Conservation (phyloP, 2,797 vertebrate species). For the Oryzias sinensis region DNA sequence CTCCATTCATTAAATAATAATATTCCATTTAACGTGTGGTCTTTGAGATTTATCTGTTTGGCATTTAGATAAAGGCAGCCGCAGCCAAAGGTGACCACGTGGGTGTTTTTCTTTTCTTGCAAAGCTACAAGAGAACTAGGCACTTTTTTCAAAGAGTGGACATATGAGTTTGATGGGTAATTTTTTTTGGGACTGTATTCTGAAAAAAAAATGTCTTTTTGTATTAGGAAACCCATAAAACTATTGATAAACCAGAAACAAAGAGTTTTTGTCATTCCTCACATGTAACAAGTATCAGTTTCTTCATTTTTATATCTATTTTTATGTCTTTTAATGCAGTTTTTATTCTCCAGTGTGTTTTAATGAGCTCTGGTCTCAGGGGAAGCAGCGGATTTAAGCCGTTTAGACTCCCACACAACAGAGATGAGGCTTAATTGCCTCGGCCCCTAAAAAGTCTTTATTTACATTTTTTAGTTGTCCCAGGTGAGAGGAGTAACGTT, state of each 20-base stretch:
- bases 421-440: conserved; percentile 53
- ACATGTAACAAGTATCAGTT: background rate
- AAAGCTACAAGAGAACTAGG: conserved; percentile 3
- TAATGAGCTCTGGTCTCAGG: conserved; percentile 48
- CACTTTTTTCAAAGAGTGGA: background rate
- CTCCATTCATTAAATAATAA: conserved; percentile 66
- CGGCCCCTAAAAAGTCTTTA: conserved; percentile 34
- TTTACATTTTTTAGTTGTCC: conserved; percentile 29
- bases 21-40: conserved; percentile 56
- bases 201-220: no score
- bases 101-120: background rate
- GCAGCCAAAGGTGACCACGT: conserved; percentile 41
- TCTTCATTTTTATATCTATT: no score
- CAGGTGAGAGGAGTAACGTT: conserved; percentile 25
- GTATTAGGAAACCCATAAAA: background rate
- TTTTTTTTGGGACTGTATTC: no score
- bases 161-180: background rate
- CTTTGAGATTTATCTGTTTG: conserved; percentile 63
- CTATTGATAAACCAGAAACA: conserved; percentile 9
- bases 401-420: conserved; percentile 35
- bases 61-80: conserved; percentile 54
- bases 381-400: conserved; percentile 23
- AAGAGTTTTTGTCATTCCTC: conserved; percentile 5
- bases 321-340: conserved; percentile 11
- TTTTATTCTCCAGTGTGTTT: conserved; percentile 27